These are phyloP conservation scores for Heliconius hewitsoni DNA, from an alignment of 1,140 invertebrate genomes.

Conservation along the genomic window DNA sequence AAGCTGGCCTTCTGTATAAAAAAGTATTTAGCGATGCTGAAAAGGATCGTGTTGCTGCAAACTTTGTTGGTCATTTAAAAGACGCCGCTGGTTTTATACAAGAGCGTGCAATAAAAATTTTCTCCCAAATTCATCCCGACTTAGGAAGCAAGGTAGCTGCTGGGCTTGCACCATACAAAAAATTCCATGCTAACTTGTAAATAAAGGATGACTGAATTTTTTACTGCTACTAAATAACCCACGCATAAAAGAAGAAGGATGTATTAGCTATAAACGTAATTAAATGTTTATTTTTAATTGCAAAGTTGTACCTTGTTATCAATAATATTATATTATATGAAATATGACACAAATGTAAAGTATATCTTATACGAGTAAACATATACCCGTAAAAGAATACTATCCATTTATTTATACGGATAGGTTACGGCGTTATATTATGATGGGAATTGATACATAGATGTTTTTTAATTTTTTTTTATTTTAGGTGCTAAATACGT, in stretches of 20 bases:
- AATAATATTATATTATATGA: too few species aligned
- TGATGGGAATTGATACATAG: too few species aligned
- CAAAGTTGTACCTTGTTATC: too few species aligned
- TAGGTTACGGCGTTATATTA: neutral
- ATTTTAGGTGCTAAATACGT: neutral
- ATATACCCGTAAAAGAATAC: neutral
- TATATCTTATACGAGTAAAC: too few species aligned
- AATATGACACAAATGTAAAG: neutral
- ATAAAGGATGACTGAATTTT: conserved; percentile 13
- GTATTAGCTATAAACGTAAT: neutral
- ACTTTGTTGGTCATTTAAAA: conserved; percentile 90
- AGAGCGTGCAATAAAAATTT: conserved; percentile 89
- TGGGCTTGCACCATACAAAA: conserved; percentile 82
- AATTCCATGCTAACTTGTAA: conserved; percentile 82
- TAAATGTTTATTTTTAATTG: neutral
- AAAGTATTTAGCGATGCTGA: conserved; percentile 89
- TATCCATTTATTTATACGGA: neutral
- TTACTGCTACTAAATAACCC: neutral
- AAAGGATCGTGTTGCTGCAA: conserved; percentile 87
- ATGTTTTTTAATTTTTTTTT: too few species aligned
- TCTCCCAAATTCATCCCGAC: conserved; percentile 85
- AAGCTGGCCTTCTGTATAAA: conserved; percentile 91
- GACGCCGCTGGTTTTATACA: conserved; percentile 93
- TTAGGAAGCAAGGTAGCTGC: conserved; percentile 86
- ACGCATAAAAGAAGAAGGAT: neutral